Conservation (phyloP, 2,888 invertebrate species). For the Clostera curtula region DNA sequence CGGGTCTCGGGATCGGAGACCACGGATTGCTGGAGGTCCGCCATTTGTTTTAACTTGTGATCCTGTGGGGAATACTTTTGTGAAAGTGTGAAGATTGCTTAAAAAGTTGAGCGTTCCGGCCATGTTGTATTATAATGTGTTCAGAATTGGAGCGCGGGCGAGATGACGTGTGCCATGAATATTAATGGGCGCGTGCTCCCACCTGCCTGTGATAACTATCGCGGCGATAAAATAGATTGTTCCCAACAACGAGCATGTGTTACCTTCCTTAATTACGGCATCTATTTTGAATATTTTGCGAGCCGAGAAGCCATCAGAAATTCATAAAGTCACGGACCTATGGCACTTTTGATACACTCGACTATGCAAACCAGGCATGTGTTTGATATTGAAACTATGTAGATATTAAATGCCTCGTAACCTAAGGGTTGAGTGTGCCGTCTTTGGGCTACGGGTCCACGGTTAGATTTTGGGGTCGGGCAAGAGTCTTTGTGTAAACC, state of each 20-base stretch:
- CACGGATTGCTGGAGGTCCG: constrained; percentile 98
- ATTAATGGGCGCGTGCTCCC: constrained; percentile 53
- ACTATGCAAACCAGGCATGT: constrained; percentile 6
- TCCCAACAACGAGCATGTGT: constrained; percentile 27
- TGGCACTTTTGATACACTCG: constrained; percentile 10
- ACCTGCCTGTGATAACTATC: constrained; percentile 49
- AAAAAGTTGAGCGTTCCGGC: background rate
- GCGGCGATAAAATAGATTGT: constrained; percentile 41
- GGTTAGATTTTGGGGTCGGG: no score
- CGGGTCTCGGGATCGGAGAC: constrained; percentile 94
- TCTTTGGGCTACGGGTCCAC: no score
- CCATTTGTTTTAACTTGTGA: constrained; percentile 98
- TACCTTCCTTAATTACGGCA: constrained; percentile 30
- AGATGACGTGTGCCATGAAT: constrained; percentile 58
- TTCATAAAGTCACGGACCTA: constrained; percentile 23
- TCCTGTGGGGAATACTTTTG: constrained; percentile 79
- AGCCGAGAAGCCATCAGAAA: constrained; percentile 19
- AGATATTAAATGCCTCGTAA: no score
- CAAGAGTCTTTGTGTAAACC: no score
- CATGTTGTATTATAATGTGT: constrained; percentile 7
- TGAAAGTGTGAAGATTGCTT: constrained; percentile 3
- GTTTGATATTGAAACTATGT: no score
- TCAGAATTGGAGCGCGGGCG: constrained; percentile 33
- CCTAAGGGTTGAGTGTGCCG: no score
- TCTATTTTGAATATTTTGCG: constrained; percentile 31